Percentiles rank a stretch among this genome's conserved stretches.
phyloP scores from a whole-genome alignment of 2,797 vertebrate species.

The Micrastur ruficollis region DNA sequence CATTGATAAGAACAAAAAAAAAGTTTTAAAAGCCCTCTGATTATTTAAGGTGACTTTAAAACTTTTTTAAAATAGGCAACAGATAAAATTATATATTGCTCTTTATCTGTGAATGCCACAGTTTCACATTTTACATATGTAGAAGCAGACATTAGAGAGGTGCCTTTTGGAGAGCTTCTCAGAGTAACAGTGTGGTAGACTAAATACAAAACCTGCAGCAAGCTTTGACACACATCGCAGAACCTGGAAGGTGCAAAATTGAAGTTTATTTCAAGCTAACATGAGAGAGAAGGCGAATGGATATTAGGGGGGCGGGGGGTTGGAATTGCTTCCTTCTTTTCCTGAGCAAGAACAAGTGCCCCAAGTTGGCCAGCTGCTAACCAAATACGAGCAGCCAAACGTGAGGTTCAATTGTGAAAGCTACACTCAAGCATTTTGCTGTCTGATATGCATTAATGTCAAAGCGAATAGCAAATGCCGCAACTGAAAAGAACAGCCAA shows the following conservation, averaged over 20 bases:
- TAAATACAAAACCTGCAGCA: background rate
- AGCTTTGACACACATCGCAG: background rate
- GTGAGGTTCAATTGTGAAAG: background rate
- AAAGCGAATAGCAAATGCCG: background rate
- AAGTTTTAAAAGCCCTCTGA: background rate
- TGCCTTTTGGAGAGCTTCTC: background rate
- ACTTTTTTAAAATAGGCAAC: background rate
- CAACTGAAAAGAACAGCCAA: background rate
- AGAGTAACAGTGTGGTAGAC: background rate
- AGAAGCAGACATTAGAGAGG: background rate
- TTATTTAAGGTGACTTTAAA: background rate
- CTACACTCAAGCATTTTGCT: background rate
- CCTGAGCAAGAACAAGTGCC: background rate
- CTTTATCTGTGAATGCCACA: background rate
- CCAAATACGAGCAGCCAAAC: background rate
- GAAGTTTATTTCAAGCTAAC: background rate
- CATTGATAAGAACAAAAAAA: background rate
- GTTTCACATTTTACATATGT: background rate
- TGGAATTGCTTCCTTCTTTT: background rate
- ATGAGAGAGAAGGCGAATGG: background rate
- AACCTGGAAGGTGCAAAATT: background rate
- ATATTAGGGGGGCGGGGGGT: background rate
- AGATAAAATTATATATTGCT: background rate
- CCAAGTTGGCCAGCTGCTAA: background rate
- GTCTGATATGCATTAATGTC: background rate